These are phyloP conservation scores for Cerastoderma edule DNA, from an alignment of 2,888 invertebrate species.

Conservation along the genomic window DNA sequence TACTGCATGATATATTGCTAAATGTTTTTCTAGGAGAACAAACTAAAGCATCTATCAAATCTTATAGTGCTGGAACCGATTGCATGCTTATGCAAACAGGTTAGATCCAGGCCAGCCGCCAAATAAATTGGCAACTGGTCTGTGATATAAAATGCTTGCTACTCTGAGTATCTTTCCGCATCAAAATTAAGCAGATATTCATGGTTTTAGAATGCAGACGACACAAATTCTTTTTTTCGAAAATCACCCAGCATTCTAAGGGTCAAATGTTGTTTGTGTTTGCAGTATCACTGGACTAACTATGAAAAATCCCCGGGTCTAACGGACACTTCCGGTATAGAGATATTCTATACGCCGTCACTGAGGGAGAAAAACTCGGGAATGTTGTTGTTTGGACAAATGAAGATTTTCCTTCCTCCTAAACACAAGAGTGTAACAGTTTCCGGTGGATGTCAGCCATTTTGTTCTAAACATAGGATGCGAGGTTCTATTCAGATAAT, in stretches of 20 bases:
- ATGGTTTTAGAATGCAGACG: too few relatives aligned
- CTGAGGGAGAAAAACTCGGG: slow-evolving; percentile 17
- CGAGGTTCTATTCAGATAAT: slow-evolving; percentile 23
- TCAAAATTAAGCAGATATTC: too few relatives aligned
- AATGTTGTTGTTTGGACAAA: slow-evolving; percentile 27
- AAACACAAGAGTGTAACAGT: slow-evolving; percentile 1
- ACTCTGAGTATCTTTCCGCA: too few relatives aligned
- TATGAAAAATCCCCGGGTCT: slow-evolving; percentile 2
- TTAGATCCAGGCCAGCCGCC: too few relatives aligned
- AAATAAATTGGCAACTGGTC: too few relatives aligned
- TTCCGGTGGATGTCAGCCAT: slow-evolving; percentile 30
- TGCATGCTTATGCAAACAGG: too few relatives aligned
- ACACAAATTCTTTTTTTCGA: too few relatives aligned
- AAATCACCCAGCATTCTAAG: background rate
- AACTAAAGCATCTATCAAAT: too few relatives aligned
- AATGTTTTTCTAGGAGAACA: too few relatives aligned
- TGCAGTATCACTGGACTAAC: slow-evolving; percentile 32
- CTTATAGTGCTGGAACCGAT: too few relatives aligned
- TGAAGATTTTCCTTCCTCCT: slow-evolving; percentile 13
- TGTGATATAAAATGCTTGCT: too few relatives aligned
- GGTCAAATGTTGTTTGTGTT: background rate
- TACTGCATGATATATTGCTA: too few relatives aligned
- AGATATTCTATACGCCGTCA: slow-evolving; percentile 14
- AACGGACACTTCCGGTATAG: slow-evolving; percentile 26
- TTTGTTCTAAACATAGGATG: slow-evolving; percentile 21